Conservation (phyloP, 2,888 invertebrate genomes). For the Cephalotes varians region DNA sequence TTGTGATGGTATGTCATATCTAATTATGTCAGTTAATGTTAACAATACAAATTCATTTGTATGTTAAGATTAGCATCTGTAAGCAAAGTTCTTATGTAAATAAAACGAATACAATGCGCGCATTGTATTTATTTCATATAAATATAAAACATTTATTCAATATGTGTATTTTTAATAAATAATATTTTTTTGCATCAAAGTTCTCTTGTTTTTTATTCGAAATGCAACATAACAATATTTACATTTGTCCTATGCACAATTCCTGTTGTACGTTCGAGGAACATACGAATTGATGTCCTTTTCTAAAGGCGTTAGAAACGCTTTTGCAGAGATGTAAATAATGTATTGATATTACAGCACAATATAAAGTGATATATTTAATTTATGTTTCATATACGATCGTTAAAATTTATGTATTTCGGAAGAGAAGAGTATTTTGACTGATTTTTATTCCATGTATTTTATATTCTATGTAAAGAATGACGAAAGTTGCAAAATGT, state of each 20-base stretch:
- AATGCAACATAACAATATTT: slow-evolving; percentile 40
- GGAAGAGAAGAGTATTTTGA: neutral
- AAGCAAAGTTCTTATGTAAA: slow-evolving; percentile 24
- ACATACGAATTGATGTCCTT: slow-evolving; percentile 9
- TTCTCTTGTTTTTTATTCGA: slow-evolving; percentile 36
- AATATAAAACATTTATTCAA: neutral
- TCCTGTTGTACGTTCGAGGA: neutral
- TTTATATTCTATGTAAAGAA: slow-evolving; percentile 5
- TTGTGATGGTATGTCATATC: neutral
- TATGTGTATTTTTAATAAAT: slow-evolving; percentile 37
- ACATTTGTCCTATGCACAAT: slow-evolving; percentile 25
- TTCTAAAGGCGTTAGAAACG: slow-evolving; percentile 3
- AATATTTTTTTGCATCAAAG: slow-evolving; percentile 9
- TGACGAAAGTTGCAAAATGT: slow-evolving; percentile 9
- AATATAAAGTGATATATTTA: slow-evolving; percentile 26
- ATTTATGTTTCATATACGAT: neutral
- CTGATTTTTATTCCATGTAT: neutral
- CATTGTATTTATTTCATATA: slow-evolving; percentile 1
- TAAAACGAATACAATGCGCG: neutral
- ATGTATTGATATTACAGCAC: neutral
- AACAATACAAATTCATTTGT: neutral
- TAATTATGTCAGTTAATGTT: neutral
- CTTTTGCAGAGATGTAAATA: slow-evolving; percentile 11
- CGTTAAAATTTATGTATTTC: slow-evolving; percentile 1
- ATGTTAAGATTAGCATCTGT: neutral